Evolutionary conservation across 2,888 invertebrate species (phyloP), one percentile per base, ranked within the genome.

Genomic region (Nomada fabriciana): DNA sequence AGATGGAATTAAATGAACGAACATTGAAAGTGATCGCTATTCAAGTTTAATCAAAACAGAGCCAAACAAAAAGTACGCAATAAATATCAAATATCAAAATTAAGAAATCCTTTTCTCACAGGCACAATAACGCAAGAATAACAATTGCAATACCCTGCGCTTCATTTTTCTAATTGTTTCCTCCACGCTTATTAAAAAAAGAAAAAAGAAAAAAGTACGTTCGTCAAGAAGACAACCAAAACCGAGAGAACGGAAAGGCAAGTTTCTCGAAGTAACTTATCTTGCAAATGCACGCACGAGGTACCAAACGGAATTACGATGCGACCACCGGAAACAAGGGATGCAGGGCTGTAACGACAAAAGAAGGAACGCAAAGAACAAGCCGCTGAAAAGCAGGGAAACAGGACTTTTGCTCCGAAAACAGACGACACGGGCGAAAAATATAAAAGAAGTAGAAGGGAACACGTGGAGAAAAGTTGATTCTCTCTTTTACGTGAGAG

Each of bases 401-500:
- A 55, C 42, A 13, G 23, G 74, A 70, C 20, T 78, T 71, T 50
- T 11, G 57, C 43, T 43, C 23, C 36, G 25, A 65, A 25, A 81
- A 29, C 47, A 55, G 36, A 52, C 29, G 47, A 50, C 57, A n/a
- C 0, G 57, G 59, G 4, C 20, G 59, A 9, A 71, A 78, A 69
- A 52, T 57, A 63, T 67, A 71, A 71, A 80, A 57, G 68, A 76
- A 53, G 78, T 75, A 68, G 59, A 68, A 43, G 52, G 65, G 60
- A 69, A 55, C 64, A 50, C 20, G 43, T 4, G 68, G 67, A 60
- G 70, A 76, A 67, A 80, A 53, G 84, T 80, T 80, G 80, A 84
- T 83, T 71, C 84, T 57, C 18, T n/a, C 13, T 52, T 55, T 72
- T 84, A 84, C 80, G 84, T 77, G 84, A 83, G 80, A 43, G 23